Conservation (phyloP, 2,113 vertebrate species). For the Leptobrachium leishanense region DNA sequence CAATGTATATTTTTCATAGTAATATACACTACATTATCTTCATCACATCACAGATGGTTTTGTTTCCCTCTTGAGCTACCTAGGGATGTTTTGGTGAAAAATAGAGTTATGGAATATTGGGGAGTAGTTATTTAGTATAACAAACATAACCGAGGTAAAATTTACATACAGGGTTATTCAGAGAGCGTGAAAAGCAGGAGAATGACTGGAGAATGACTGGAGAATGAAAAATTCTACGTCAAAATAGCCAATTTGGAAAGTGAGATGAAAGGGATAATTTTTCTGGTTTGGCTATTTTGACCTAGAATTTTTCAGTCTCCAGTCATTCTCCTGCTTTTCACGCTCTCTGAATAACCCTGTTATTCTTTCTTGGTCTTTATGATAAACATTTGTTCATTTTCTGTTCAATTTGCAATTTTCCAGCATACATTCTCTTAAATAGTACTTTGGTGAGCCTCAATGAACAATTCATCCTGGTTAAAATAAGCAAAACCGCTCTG, state of each 20-base stretch:
- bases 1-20: constrained; percentile 42
- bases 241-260: too few species aligned
- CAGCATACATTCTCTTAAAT: constrained; percentile 8
- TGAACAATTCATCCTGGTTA: not conserved
- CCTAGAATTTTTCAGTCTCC: too few species aligned
- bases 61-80: constrained; percentile 29
- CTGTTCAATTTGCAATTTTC: not conserved
- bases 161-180: not conserved
- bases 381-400: not conserved
- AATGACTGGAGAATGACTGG: too few species aligned
- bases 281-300: too few species aligned
- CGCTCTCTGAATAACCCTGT: too few species aligned
- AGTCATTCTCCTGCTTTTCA: too few species aligned
- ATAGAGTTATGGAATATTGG: constrained; percentile 28
- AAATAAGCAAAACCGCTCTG: constrained; percentile 1
- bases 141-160: constrained; percentile 13
- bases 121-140: constrained; percentile 17
- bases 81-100: constrained; percentile 16
- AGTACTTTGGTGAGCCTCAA: not conserved
- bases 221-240: too few species aligned
- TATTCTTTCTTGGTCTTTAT: not conserved
- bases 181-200: too few species aligned
- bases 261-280: too few species aligned
- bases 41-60: constrained; percentile 29
- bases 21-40: constrained; percentile 31